Base-by-base conservation (phyloP, 2,888 invertebrate species). In the Melipona beecheii region DNA sequence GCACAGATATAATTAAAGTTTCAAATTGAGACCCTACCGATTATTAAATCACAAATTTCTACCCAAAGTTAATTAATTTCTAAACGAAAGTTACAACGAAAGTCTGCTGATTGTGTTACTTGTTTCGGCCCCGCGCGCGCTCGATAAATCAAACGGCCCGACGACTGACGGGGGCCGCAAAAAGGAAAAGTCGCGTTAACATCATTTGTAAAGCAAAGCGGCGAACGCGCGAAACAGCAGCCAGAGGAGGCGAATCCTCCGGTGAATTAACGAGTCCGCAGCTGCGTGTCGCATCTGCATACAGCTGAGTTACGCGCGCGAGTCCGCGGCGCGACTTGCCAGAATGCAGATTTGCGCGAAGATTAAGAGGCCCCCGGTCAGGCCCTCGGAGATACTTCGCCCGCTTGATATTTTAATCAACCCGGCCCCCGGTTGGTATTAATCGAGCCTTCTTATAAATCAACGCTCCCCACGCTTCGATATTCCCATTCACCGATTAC, bases 271-370 rank as follows among this genome's bases (percentile, higher is more conserved):
- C 54, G 9, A 60, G 60, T 60, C 19, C 60, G 27, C 60, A 60
- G 60, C 60, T 60, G 60, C 60, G 27, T 60, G 60, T 60, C 60
- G 27, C 60, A 60, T 60, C 60, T 60, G 60, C 60, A 60, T 60
- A 64, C 36, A 60, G 60, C 60, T 27, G 60, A 60, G 60, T 60
- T 60, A 60, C 60, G 60, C 60, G 60, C 27, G 27, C 60, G 19
- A 60, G 60, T 27, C 4, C 27, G 43, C 52, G 27, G 43, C 43
- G 60, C 60, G 60, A 19, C 60, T 60, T 27, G 19, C 19, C 60
- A 60, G 60, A 60, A 60, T 60, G 60, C 60, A 60, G 60, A 60
- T 60, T 31, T 60, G 60, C 60, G 60, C 27, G 19, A 60, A 31
- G n/a, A 43, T 65, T 65, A n/a, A 31, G 36, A 43, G 36, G n/a